Evolutionary conservation across 2,113 vertebrate genomes (phyloP), one percentile per base, ranked within the genome.

Genomic region (Aplodontia rufa): DNA sequence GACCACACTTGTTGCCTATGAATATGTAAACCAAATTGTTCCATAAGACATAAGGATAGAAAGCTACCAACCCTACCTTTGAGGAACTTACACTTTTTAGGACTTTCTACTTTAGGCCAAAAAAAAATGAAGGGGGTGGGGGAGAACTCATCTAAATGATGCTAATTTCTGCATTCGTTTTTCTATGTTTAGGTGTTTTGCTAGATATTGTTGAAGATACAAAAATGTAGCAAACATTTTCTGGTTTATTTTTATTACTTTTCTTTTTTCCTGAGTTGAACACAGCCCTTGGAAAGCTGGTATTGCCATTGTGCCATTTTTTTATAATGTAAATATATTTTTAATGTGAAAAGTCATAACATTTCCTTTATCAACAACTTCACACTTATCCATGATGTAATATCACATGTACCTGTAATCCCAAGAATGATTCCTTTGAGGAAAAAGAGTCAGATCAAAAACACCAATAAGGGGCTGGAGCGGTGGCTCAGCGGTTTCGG

Each of bases 11-110:
- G 58, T 37, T 82, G 8, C 58, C 35, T 91, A 16, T 82, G 60
- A 93, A 58, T 76, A 28, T 40, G 83, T 72, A 68, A 93, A 14
- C 12, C 72, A 85, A 78, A 49, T 75, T 91, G 24, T 93, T 79
- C 45, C 42, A 58, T 76, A 68, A 87, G 12, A 37, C 35, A 6
- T 45, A 66, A 87, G 12, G 28, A 47, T 35, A 66, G 20, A 82
- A 81, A 96, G 78, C 30, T 58, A 78, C 78, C 62, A 66, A 32
- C 26, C 47, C 83, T 81, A 53, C 8, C 30, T 58, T 51, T 28
- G 37, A 91, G 64, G 49, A 68, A 10, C 32, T 93, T 62, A 76
- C 35, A 64, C 8, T 60, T 95, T 64, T 79, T 37, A 92, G 87
- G 79, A 83, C 40, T 93, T 94, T 87, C 20, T 28, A 75, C 4